Evolutionary conservation across 37 sponge, comb jelly and placozoan genomes (phyloP).

Genomic region (Hormiphora californensis): DNA sequence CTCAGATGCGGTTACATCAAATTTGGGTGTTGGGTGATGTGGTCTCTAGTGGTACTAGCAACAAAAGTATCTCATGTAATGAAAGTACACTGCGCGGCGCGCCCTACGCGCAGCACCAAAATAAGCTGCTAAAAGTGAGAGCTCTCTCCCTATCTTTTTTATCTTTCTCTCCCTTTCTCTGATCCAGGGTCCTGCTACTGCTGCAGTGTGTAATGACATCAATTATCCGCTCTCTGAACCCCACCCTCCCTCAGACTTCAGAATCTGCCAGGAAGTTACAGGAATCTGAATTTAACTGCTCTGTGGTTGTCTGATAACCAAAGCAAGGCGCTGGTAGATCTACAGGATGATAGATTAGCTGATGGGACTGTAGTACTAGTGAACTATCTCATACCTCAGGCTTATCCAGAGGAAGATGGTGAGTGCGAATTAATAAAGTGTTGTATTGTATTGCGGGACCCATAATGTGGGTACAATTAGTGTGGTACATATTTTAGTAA

Average conservation of each 20-base stretch:
- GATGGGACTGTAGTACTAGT: not conserved
- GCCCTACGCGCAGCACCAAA: not conserved
- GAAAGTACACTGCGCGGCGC: not conserved
- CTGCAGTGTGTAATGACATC: not conserved
- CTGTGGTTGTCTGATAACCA: slow-evolving; percentile 53
- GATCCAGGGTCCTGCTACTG: not conserved
- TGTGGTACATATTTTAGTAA: no score
- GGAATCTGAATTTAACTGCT: slow-evolving; percentile 9
- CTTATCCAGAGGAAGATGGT: not conserved
- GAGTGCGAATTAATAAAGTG: no score
- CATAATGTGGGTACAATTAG: no score
- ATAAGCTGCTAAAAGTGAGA: no score
- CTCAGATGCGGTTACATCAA: no score
- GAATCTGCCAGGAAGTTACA: slow-evolving; percentile 5
- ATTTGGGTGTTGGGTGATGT: not conserved
- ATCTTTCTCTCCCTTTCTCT: not conserved
- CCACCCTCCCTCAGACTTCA: not conserved
- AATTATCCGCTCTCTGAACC: not conserved
- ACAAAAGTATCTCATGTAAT: not conserved
- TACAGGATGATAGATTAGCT: slow-evolving; percentile 4
- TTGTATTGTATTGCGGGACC: no score
- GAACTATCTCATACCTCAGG: slow-evolving; percentile 29
- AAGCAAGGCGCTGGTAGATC: slow-evolving; percentile 17
- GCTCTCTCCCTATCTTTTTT: no score
- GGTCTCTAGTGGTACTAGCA: not conserved